phyloP scores from a whole-genome alignment of 2,888 invertebrate genomes.

The Pogonocherus hispidulus region DNA sequence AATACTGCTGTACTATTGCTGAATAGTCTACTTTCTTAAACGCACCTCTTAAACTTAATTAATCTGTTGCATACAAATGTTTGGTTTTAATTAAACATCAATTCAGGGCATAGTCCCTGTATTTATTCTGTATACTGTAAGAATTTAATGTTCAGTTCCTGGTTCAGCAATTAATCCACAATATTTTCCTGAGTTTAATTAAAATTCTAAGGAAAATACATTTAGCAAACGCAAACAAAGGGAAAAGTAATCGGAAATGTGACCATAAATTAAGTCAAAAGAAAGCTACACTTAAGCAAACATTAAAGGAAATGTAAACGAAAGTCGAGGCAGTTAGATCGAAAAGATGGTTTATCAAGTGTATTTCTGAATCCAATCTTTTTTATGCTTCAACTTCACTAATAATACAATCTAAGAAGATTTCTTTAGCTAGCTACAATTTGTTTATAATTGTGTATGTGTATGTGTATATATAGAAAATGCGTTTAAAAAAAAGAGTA shows the following conservation, averaged over 20 bases:
- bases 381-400: slow-evolving; percentile 26
- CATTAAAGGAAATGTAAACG: slow-evolving; percentile 31
- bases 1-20: no score
- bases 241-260: slow-evolving; percentile 9
- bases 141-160: background rate
- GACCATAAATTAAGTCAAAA: slow-evolving; percentile 8
- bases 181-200: slow-evolving; percentile 10
- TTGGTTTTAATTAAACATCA: no score
- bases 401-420: no score
- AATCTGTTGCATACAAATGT: no score
- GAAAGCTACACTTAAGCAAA: slow-evolving; percentile 24
- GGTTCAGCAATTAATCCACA: slow-evolving; percentile 3
- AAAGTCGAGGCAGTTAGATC: slow-evolving; percentile 31
- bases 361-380: slow-evolving; percentile 29
- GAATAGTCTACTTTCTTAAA: no score
- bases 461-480: no score
- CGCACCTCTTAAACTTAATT: no score
- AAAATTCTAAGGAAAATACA: slow-evolving; percentile 15
- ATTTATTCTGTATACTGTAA: background rate
- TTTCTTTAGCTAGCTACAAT: no score
- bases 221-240: slow-evolving; percentile 12
- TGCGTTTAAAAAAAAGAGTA: no score
- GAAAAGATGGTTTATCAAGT: slow-evolving; percentile 39
- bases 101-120: no score
- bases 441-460: no score